A percentile compares a stretch with the other conserved stretches of the same genome.
Evolutionary conservation across 2,888 invertebrate genomes (phyloP).

Genomic region (Lysandra bellargus): DNA sequence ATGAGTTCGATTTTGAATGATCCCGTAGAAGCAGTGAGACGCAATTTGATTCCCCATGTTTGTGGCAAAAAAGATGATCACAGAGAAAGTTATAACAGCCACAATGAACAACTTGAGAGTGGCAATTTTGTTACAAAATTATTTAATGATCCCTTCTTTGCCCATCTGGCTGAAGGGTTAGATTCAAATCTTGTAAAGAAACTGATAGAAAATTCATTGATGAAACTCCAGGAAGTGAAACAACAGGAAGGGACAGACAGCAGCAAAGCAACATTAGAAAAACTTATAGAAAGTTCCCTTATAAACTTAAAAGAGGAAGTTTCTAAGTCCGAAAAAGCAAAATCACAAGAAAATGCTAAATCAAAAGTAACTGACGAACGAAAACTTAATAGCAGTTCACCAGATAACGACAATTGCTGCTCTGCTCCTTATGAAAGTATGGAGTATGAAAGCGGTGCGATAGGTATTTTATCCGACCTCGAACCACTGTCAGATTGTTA

Average conservation of each 20-base stretch:
- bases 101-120: slow-evolving; percentile 54
- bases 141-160: slow-evolving; percentile 83
- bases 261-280: slow-evolving; percentile 72
- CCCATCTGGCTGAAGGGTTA: slow-evolving; percentile 82
- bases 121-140: slow-evolving; percentile 80
- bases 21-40: slow-evolving; percentile 88
- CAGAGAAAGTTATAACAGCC: slow-evolving; percentile 42
- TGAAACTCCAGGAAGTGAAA: slow-evolving; percentile 79
- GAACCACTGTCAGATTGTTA: slow-evolving; percentile 85
- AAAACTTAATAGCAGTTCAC: slow-evolving; percentile 50
- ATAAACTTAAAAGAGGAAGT: slow-evolving; percentile 68
- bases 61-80: slow-evolving; percentile 82
- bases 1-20: slow-evolving; percentile 82
- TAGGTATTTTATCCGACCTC: slow-evolving; percentile 75
- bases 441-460: slow-evolving; percentile 83
- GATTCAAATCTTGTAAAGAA: slow-evolving; percentile 83
- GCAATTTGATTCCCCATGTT: slow-evolving; percentile 88
- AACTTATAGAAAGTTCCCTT: slow-evolving; percentile 73
- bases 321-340: slow-evolving; percentile 52
- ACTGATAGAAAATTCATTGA: slow-evolving; percentile 84
- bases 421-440: slow-evolving; percentile 88
- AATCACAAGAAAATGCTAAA: slow-evolving; percentile 48
- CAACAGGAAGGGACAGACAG: slow-evolving; percentile 70
- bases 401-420: slow-evolving; percentile 78
- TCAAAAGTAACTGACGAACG: slow-evolving; percentile 48